Evolutionary conservation across 2,797 vertebrate genomes (phyloP).

Genomic region (Sebastes variabilis): DNA sequence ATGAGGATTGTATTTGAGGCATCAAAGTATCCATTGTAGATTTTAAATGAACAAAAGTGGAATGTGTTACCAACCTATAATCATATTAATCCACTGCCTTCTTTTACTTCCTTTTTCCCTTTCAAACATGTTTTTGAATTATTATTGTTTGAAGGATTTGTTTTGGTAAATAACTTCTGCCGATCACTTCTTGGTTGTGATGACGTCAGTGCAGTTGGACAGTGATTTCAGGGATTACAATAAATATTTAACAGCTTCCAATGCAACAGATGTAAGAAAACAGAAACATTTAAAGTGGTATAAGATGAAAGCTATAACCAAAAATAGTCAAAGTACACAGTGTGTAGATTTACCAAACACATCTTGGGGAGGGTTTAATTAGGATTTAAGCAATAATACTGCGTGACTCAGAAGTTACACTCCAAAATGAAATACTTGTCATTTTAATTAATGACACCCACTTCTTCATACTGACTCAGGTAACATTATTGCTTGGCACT

Average conservation of each 20-base stretch:
- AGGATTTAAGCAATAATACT: neutral
- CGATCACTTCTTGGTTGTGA: conserved; percentile 21
- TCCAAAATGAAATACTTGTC: neutral
- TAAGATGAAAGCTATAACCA: neutral
- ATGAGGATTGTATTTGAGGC: neutral
- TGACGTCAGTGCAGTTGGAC: conserved; percentile 5
- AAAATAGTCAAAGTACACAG: neutral
- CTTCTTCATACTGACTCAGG: neutral
- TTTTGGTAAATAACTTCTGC: neutral
- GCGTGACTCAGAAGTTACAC: neutral
- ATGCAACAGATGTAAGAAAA: neutral
- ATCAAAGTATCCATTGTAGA: neutral
- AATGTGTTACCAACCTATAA: neutral
- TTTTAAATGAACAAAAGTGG: neutral
- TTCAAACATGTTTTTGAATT: neutral
- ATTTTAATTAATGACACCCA: neutral
- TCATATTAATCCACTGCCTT: too few relatives aligned
- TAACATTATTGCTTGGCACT: neutral
- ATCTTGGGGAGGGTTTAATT: neutral
- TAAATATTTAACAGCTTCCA: neutral
- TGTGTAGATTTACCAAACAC: neutral
- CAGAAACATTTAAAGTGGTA: neutral
- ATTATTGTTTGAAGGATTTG: neutral
- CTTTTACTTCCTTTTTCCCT: neutral
- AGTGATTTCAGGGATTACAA: conserved; percentile 1